phyloP scores from a whole-genome alignment of 2,888 invertebrate genomes.

The Trichopria drosophilae region DNA sequence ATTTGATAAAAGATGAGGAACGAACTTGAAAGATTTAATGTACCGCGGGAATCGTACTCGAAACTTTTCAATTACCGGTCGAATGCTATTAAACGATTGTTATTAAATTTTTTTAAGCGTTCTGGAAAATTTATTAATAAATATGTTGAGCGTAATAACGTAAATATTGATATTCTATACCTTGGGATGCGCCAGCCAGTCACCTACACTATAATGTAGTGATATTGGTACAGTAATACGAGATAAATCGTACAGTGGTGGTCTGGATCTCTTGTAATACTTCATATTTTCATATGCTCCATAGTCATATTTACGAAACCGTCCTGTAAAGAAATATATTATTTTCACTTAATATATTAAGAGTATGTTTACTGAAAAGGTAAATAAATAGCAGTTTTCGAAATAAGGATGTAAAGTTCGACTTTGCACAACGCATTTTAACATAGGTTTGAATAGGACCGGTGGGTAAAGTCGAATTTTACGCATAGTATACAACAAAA shows the following conservation, averaged over 20 bases:
- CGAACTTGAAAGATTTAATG: too few relatives aligned
- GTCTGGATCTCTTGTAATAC: slow-evolving; percentile 61
- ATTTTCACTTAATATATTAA: not conserved
- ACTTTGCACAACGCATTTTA: too few relatives aligned
- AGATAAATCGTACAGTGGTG: slow-evolving; percentile 65
- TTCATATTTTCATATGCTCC: slow-evolving; percentile 61
- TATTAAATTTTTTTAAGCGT: too few relatives aligned
- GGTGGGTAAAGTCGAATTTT: too few relatives aligned
- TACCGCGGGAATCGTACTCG: too few relatives aligned
- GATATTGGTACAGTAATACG: slow-evolving; percentile 66
- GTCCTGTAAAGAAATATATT: slow-evolving; percentile 31
- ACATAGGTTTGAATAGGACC: too few relatives aligned
- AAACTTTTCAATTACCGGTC: too few relatives aligned
- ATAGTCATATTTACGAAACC: slow-evolving; percentile 62
- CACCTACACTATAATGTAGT: slow-evolving; percentile 67
- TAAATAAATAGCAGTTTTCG: not conserved
- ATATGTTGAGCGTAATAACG: not conserved
- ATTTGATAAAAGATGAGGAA: too few relatives aligned
- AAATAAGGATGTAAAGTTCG: too few relatives aligned
- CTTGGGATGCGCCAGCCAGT: slow-evolving; percentile 64
- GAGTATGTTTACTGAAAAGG: not conserved
- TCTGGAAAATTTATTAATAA: not conserved
- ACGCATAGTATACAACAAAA: too few relatives aligned
- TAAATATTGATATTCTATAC: slow-evolving; percentile 18
- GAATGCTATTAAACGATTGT: not conserved